These are phyloP conservation scores for Scolopax bukidnonensis DNA, from an alignment of 2,797 vertebrate genomes.

Conservation along the genomic window DNA sequence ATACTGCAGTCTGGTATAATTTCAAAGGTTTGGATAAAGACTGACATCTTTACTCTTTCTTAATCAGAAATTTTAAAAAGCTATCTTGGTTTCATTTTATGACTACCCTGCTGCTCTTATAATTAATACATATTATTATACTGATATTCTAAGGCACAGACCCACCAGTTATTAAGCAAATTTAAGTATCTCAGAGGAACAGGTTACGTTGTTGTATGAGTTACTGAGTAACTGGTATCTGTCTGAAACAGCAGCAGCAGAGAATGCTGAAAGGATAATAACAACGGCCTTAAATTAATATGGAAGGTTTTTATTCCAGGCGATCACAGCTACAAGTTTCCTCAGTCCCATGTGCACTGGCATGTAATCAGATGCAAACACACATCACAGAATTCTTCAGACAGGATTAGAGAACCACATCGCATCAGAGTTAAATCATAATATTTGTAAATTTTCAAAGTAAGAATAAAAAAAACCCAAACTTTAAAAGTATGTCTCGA, in stretches of 20 bases:
- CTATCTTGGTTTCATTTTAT: background rate
- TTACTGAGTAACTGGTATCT: background rate
- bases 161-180: background rate
- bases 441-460: background rate
- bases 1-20: background rate
- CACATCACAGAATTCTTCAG: background rate
- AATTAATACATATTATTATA: background rate
- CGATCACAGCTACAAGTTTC: background rate
- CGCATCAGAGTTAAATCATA: background rate
- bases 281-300: background rate
- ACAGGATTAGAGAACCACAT: background rate
- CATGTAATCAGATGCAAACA: background rate
- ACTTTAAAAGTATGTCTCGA: background rate
- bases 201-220: background rate
- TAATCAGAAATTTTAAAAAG: background rate
- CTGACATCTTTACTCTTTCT: background rate
- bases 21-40: background rate
- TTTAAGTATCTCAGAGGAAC: background rate
- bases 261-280: background rate
- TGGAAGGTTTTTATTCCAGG: background rate
- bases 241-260: background rate
- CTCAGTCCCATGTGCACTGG: background rate
- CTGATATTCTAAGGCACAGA: background rate
- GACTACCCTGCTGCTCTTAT: background rate
- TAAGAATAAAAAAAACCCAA: background rate